These are phyloP conservation scores for mouse (Mus musculus) DNA, from an alignment of 2,113 vertebrate species.

Conservation along the genomic window DNA sequence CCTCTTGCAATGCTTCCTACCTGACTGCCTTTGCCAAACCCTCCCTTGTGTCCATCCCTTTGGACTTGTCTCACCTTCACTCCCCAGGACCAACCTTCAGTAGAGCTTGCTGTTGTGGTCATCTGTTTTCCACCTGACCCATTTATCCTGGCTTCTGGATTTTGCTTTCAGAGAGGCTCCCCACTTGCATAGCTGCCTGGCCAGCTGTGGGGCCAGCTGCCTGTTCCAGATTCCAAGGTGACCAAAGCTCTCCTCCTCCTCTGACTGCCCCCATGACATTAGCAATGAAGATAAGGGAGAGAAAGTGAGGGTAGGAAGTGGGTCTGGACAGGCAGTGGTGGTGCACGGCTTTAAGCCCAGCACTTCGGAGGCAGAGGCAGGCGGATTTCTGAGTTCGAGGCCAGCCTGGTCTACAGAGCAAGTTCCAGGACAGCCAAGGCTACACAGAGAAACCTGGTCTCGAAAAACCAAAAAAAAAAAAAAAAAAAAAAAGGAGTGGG, in stretches of 20 bases:
- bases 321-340: background rate
- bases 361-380: too few species aligned
- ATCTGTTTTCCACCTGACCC: constrained; percentile 64
- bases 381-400: too few species aligned
- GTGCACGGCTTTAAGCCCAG: too few species aligned
- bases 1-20: background rate
- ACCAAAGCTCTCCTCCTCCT: constrained; percentile 21
- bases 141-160: constrained; percentile 59
- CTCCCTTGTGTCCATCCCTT: background rate
- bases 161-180: constrained; percentile 57
- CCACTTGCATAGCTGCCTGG: constrained; percentile 40
- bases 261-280: background rate
- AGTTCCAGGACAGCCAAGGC: too few species aligned
- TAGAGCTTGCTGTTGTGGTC: background rate
- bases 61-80: constrained; percentile 47
- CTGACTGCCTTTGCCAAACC: background rate
- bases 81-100: constrained; percentile 53
- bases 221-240: constrained; percentile 68
- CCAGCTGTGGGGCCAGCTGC: constrained; percentile 70
- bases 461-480: too few species aligned
- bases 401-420: too few species aligned
- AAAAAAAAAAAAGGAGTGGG: background rate
- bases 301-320: background rate
- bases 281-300: background rate
- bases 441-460: too few species aligned